Base-by-base conservation (phyloP, 2,888 invertebrate genomes). In the Drosophila macrospina region DNA sequence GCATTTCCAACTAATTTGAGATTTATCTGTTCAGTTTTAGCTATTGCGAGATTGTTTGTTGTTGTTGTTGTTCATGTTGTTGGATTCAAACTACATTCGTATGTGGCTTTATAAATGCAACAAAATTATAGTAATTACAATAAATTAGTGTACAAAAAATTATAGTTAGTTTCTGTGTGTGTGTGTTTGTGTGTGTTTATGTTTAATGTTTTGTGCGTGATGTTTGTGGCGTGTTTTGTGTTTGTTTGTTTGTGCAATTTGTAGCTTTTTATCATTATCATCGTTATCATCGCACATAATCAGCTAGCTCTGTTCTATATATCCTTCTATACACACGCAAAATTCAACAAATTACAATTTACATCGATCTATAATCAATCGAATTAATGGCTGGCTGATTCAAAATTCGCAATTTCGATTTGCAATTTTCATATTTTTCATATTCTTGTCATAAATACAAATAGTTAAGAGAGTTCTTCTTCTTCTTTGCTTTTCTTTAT, bases 281-380 rank as follows among this genome's bases (percentile, higher is more conserved):
- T 41, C 24, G 20, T 20, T 48, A 39, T 42, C 30, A 42, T 60
- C 36, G 54, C 61, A 44, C 54, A 28, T 6, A 61, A 37, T 52
- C 44, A 54, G 44, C 60, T 60, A 36, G 44, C 54, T 57, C 57
- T 37, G 42, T 70, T 57, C 56, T 61, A 54, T 39, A 47, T 57
- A 34, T 66, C 24, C 30, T 64, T 66, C 66, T 80, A 75, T 67
- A 85, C 86, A 82, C 82, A 80, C 78, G 65, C 72, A 84, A 74
- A 42, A 42, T 78, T 85, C 63, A 79, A 78, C 84, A 84, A 79
- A 86, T 72, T 86, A 86, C 79, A 83, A 83, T 86, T 80, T 86
- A 83, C 84, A 80, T 86, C 70, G 70, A 82, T 78, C 63, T 74
- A 55, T 66, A 39, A 56, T 63, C 42, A 32, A 75, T 69, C 64